A percentile compares a stretch with the other conserved stretches of the same genome.
phyloP scores from a whole-genome alignment of 2,888 invertebrate species.

The Sarcophaga subvicina region DNA sequence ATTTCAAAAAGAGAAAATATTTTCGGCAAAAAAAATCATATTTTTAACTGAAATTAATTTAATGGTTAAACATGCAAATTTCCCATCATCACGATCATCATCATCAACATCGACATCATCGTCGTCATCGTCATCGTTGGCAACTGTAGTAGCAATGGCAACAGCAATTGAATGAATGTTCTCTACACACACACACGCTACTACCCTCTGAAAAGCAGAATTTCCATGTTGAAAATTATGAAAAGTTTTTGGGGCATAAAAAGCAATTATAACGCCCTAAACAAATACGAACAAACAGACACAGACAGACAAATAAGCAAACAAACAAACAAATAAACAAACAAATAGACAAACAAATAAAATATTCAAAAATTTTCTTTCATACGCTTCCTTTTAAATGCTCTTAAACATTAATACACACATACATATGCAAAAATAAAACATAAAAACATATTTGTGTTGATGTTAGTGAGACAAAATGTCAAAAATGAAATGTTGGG shows the following conservation, averaged over 20 bases:
- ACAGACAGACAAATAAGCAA: constrained; percentile 71
- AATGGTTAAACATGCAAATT: constrained; percentile 58
- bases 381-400: not conserved
- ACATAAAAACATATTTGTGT: constrained; percentile 45
- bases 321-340: constrained; percentile 35
- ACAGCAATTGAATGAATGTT: not conserved
- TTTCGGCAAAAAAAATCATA: constrained; percentile 59
- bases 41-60: constrained; percentile 58
- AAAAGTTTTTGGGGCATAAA: constrained; percentile 73
- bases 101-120: not conserved
- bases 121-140: not conserved
- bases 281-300: constrained; percentile 72
- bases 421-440: constrained; percentile 17
- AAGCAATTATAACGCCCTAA: constrained; percentile 79
- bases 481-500: constrained; percentile 6
- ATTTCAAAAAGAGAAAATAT: not conserved
- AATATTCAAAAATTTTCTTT: constrained; percentile 43
- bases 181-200: not conserved
- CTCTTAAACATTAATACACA: not conserved
- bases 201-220: not conserved
- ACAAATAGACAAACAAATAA: constrained; percentile 57
- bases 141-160: not conserved
- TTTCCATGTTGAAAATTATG: constrained; percentile 51
- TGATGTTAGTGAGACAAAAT: constrained; percentile 13
- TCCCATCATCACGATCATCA: not conserved